These are phyloP conservation scores for Bimastos eiseni DNA, from an alignment of 2,888 invertebrate species.

Conservation along the genomic window DNA sequence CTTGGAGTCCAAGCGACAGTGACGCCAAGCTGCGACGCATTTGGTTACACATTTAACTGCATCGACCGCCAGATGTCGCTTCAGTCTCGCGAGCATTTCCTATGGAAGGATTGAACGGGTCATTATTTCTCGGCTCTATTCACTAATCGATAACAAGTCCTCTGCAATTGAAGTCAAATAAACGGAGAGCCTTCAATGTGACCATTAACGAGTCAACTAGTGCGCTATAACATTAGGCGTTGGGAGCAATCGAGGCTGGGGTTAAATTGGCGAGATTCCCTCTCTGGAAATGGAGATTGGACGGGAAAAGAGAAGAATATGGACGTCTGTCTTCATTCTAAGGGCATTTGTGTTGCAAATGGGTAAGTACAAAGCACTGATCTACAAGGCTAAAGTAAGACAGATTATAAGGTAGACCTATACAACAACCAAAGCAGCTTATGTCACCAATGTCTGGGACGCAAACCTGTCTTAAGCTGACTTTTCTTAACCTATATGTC, in stretches of 20 bases:
- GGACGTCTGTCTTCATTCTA: not conserved
- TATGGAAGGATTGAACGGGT: not conserved
- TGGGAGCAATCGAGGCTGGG: not conserved
- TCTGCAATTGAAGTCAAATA: not conserved
- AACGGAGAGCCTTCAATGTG: not conserved
- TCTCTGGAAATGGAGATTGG: not conserved
- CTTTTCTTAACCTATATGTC: no score
- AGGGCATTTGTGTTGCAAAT: not conserved
- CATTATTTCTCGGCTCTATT: not conserved
- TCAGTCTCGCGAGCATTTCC: not conserved
- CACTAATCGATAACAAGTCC: not conserved
- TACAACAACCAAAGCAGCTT: no score
- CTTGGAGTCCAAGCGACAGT: not conserved
- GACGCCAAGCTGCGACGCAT: not conserved
- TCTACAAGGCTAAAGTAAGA: no score
- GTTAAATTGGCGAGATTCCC: not conserved
- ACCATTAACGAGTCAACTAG: no score
- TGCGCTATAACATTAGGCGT: not conserved
- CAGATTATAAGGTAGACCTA: no score
- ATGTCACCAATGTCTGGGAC: no score
- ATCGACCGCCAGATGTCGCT: not conserved
- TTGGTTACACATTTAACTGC: not conserved
- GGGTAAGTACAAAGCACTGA: not conserved
- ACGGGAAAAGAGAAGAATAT: not conserved
- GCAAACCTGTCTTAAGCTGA: no score